phyloP scores from a whole-genome alignment of 2,797 vertebrate genomes.

The Leptodactylus fallax region DNA sequence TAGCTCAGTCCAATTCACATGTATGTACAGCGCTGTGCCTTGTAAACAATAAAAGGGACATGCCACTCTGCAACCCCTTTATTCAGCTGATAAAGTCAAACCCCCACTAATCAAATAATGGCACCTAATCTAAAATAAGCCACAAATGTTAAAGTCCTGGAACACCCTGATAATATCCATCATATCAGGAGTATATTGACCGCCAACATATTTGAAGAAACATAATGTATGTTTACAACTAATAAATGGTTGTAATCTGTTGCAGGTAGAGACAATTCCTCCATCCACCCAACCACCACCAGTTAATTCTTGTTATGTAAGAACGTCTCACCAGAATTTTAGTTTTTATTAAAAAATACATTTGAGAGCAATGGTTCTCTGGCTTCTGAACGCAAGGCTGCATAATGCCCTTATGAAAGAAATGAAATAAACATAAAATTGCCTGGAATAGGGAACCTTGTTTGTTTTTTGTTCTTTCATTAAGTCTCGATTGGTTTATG shows the following conservation, averaged over 20 bases:
- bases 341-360: neutral
- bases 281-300: neutral
- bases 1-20: neutral
- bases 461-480: conserved; percentile 30
- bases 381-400: neutral
- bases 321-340: neutral
- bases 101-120: neutral
- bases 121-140: too few relatives aligned
- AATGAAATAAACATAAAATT: conserved; percentile 30
- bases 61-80: neutral
- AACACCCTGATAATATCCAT: too few relatives aligned
- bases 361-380: neutral
- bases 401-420: conserved; percentile 14
- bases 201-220: neutral
- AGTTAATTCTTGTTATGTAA: neutral
- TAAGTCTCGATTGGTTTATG: conserved; percentile 35
- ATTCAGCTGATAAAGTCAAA: neutral
- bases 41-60: neutral
- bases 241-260: neutral
- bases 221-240: neutral
- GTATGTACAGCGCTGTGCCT: neutral
- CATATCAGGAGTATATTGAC: neutral
- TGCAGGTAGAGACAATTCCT: too few relatives aligned
- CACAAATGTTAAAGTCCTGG: too few relatives aligned
- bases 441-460: conserved; percentile 10